Base-by-base conservation (phyloP, 2,113 vertebrate genomes). In the Pyrgilauda ruficollis region DNA sequence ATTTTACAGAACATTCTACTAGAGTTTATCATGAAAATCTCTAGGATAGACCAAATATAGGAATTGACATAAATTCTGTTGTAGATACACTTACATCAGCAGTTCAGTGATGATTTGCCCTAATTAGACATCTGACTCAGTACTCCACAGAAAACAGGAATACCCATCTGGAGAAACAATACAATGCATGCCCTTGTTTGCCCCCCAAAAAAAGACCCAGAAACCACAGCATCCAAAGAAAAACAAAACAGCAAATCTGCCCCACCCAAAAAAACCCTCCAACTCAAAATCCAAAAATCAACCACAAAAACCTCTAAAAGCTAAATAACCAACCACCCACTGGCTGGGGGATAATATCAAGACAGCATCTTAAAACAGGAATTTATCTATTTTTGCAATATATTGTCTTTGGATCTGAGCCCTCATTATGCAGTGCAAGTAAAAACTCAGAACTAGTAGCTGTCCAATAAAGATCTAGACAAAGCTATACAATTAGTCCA, bases 161-260 rank as follows among this genome's bases (percentile, higher is more conserved):
- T 49, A 88, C 0, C 0, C 9, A 13, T 67, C 43, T 47, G 13
- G 13, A 87, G 53, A 62, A 81, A 39, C 3, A 61, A 7, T 26
- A 53, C 9, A 61, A 15, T 19, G 28, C 2, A 12, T 0, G 1
- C 14, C 6, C 10, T 46, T 68, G 6, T 18, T 44, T 5, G 3
- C 37, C 7, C 4, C 3, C 39, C 13, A 41, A 0, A 9, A 47
- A n/a, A 64, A 30, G 44, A 52, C 19, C 7, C 26, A 53, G 30
- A 68, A 46, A 17, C 47, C 46, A 39, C 33, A 87, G 19, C 7
- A 41, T 8, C 2, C 10, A 55, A 69, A 83, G 7, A 6, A 31
- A 76, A 62, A 27, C 14, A 70, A 23, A 33, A 55, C 8, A 56
- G 15, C 1, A 9, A 75, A 49, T 13, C 4, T 13, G 1, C 13